Evolutionary conservation across 2,888 invertebrate species (phyloP).

Genomic region (Microplitis manilae): DNA sequence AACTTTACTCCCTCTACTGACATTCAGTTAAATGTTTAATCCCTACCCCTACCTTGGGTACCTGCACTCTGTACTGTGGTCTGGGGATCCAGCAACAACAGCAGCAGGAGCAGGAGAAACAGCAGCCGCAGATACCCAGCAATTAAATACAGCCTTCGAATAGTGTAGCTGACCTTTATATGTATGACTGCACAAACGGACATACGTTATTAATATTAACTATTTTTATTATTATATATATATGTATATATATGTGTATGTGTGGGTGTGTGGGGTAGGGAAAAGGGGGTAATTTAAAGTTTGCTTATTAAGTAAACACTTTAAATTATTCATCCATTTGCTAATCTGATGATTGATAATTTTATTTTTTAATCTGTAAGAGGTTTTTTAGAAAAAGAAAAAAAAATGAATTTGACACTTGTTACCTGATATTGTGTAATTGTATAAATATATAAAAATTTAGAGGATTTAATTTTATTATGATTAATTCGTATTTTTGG

Average conservation of each 20-base stretch:
- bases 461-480: background rate
- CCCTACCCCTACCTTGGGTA: slow-evolving; percentile 14
- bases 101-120: slow-evolving; percentile 41
- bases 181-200: background rate
- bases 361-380: no score
- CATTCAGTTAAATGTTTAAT: background rate
- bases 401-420: no score
- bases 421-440: background rate
- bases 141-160: slow-evolving; percentile 20
- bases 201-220: background rate
- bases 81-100: slow-evolving; percentile 41
- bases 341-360: background rate
- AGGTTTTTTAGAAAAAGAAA: no score
- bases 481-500: background rate
- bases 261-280: no score
- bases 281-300: no score
- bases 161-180: slow-evolving; percentile 36
- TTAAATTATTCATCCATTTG: background rate
- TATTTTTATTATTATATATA: background rate
- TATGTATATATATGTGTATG: background rate
- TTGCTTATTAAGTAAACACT: background rate
- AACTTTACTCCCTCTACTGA: background rate
- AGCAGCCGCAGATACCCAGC: slow-evolving; percentile 23
- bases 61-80: slow-evolving; percentile 3
- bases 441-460: background rate